Base-by-base conservation (phyloP, 2,888 invertebrate species). In the Stramonita haemastoma region DNA sequence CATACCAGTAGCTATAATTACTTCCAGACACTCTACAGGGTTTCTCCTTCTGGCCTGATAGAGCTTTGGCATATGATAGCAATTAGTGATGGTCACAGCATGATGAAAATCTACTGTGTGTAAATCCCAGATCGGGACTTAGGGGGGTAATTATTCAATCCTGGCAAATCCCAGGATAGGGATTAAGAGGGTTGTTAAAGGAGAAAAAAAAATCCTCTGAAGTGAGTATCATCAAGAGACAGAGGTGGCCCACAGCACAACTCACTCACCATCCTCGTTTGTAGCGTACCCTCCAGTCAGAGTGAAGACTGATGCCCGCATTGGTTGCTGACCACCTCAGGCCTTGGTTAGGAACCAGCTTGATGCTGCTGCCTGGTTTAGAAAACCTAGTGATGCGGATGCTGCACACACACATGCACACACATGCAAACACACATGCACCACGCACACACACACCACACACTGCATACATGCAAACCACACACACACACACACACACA, bases 201-300 rank as follows among this genome's bases (percentile, higher is more conserved):
- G 46, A 46, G 46, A 46, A 46, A 46, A 46, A n/a, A 46, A 2
- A 46, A 46, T 46, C 46, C 46, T 46, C 46, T 46, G 46, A 46
- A 46, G 46, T 46, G 4, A 46, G 46, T 46, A 8, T 46, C 46
- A 46, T 46, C 46, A 46, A 46, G 46, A 46, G 46, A 46, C 46
- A 46, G 46, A 46, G 46, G 46, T 46, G 46, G 46, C 46, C 2
- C 46, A 46, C 46, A 46, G 8, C 46, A 5, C 46, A 11, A 79
- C 29, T 32, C 26, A 84, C 84, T 36, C 56, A 88, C 88, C 84
- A 88, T 66, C 87, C 86, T 26, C 90, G 46, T 83, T 90, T 91
- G 89, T 90, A 91, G 73, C 91, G 89, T 29, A 86, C 90, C 22
- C 83, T 46, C 91, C 91, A 91, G 86, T 91, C 89, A 77, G 91